Percentiles rank a stretch among this genome's conserved stretches.
These are phyloP conservation scores for Mesorhabditis belari DNA, from an alignment of 2,888 invertebrate species.

Conservation along the genomic window DNA sequence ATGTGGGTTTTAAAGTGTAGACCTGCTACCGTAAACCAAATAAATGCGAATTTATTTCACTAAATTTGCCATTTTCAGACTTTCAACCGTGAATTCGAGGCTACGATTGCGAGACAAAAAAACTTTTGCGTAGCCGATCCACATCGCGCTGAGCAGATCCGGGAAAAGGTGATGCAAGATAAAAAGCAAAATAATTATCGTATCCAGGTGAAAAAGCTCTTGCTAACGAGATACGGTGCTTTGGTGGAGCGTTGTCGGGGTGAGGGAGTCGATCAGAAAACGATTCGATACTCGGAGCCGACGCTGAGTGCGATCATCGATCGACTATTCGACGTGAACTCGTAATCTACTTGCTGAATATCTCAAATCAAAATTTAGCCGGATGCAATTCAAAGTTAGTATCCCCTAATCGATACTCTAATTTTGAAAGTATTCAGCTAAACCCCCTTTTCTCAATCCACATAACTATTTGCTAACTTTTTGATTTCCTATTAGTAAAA, in stretches of 20 bases:
- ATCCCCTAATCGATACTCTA: too few relatives aligned
- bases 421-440: too few relatives aligned
- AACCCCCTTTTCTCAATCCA: too few relatives aligned
- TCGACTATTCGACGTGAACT: background rate
- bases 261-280: background rate
- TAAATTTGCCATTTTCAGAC: constrained; percentile 14
- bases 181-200: background rate
- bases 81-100: constrained; percentile 46
- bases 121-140: constrained; percentile 42
- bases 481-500: too few relatives aligned
- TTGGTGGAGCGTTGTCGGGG: background rate
- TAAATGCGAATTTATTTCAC: background rate
- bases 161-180: background rate
- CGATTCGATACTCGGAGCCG: background rate
- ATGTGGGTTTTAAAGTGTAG: too few relatives aligned
- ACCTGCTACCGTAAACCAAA: too few relatives aligned
- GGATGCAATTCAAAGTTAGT: too few relatives aligned
- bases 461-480: too few relatives aligned
- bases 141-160: background rate
- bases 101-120: constrained; percentile 34
- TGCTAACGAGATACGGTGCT: background rate
- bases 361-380: background rate
- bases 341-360: background rate
- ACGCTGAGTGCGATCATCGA: background rate
- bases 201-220: background rate